These are phyloP conservation scores for Synanthedon vespiformis DNA, from an alignment of 2,888 invertebrate species.

Conservation along the genomic window DNA sequence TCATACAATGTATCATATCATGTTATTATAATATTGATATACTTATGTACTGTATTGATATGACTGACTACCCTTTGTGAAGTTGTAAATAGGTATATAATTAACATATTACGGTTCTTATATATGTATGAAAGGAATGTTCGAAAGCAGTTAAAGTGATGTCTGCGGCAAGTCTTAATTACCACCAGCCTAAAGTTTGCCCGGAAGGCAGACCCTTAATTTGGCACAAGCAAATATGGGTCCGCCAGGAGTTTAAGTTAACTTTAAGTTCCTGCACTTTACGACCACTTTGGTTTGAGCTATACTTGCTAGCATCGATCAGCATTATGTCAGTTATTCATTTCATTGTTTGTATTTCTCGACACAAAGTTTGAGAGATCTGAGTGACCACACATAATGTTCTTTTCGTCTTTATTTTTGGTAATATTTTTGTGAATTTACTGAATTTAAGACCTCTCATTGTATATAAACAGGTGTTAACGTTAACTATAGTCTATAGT, in stretches of 20 bases:
- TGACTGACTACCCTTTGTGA: too few species aligned
- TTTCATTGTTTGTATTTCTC: too few species aligned
- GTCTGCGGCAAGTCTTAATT: slow-evolving; percentile 19
- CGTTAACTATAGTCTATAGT: too few species aligned
- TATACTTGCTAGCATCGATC: too few species aligned
- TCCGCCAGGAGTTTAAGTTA: background rate
- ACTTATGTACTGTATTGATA: too few species aligned
- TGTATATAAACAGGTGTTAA: too few species aligned
- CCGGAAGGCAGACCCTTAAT: slow-evolving; percentile 6
- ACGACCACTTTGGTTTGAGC: slow-evolving; percentile 1
- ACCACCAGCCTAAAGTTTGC: slow-evolving; percentile 12
- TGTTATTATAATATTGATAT: too few species aligned
- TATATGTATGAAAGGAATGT: slow-evolving; percentile 25
- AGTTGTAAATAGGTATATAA: too few species aligned
- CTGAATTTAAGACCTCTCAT: background rate
- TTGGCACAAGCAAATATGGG: slow-evolving; percentile 11
- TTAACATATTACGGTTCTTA: slow-evolving; percentile 8
- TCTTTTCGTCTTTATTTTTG: background rate
- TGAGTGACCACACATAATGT: too few species aligned
- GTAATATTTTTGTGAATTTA: background rate
- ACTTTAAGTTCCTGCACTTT: background rate
- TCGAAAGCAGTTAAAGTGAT: slow-evolving; percentile 29
- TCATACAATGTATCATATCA: too few species aligned
- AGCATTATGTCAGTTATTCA: too few species aligned
- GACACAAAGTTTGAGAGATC: too few species aligned